A percentile compares a stretch with the other conserved stretches of the same genome.
Conservation (phyloP, 2,113 vertebrate species). For the Mobula birostris region DNA sequence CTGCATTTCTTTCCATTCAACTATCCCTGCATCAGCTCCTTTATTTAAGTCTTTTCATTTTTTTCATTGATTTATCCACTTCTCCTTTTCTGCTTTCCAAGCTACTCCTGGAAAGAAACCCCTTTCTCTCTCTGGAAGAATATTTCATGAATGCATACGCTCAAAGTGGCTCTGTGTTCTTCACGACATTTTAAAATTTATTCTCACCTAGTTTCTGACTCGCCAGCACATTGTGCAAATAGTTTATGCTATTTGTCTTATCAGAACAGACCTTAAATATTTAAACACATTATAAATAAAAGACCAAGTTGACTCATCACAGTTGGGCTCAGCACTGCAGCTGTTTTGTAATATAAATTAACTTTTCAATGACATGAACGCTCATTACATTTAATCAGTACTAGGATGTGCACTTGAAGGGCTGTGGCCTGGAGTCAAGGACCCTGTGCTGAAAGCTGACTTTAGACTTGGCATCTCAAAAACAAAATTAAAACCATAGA, state of each 20-base stretch:
- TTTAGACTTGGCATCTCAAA: too few relatives aligned
- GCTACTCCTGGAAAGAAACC: too few relatives aligned
- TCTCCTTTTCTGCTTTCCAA: neutral
- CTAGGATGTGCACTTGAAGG: too few relatives aligned
- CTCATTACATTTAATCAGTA: too few relatives aligned
- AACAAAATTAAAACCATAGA: too few relatives aligned
- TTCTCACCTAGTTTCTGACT: neutral
- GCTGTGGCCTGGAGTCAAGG: too few relatives aligned
- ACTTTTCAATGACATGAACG: neutral
- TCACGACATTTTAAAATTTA: too few relatives aligned
- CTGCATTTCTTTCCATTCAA: neutral
- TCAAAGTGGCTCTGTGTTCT: too few relatives aligned
- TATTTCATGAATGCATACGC: too few relatives aligned
- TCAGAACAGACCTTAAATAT: neutral
- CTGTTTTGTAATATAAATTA: neutral
- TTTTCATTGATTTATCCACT: neutral
- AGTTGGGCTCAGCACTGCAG: neutral
- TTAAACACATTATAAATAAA: constrained; percentile 2
- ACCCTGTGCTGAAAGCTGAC: too few relatives aligned
- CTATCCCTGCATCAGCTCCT: too few relatives aligned
- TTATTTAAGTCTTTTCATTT: neutral
- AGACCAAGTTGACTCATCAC: neutral
- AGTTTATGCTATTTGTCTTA: neutral
- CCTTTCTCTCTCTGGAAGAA: too few relatives aligned
- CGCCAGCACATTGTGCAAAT: neutral